Conservation (phyloP, 2,113 vertebrate genomes). For the Tretioscincus oriximinensis region DNA sequence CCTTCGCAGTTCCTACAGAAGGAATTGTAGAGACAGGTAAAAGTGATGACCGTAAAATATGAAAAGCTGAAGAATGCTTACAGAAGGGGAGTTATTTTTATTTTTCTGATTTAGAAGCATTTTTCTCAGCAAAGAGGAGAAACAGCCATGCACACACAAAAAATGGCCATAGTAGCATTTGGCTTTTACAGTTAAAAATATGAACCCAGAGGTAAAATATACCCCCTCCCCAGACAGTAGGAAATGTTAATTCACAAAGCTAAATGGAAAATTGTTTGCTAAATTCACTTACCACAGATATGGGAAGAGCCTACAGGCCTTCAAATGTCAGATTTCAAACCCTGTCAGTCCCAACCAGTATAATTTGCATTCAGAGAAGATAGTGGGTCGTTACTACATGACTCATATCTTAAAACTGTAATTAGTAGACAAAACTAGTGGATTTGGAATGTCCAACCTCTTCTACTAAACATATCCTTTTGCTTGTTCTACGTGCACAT, state of each 20-base stretch:
- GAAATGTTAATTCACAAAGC: constrained; percentile 3
- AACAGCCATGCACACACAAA: constrained; percentile 11
- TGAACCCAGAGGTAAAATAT: neutral
- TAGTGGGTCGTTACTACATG: too few species aligned
- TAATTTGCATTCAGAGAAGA: too few species aligned
- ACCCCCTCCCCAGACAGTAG: neutral
- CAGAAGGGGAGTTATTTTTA: neutral
- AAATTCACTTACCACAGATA: neutral
- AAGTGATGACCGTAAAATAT: neutral
- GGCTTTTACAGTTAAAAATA: neutral
- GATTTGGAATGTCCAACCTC: too few species aligned
- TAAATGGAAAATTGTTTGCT: neutral
- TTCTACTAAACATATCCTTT: neutral
- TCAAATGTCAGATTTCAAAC: neutral
- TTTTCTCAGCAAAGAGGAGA: constrained; percentile 26
- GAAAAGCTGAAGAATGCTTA: constrained; percentile 14
- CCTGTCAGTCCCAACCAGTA: too few species aligned
- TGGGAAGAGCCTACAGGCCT: too few species aligned
- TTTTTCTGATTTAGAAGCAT: constrained; percentile 7
- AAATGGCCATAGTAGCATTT: constrained; percentile 17
- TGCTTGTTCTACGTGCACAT: neutral
- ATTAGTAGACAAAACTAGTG: too few species aligned
- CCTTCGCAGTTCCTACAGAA: neutral
- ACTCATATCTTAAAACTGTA: too few species aligned
- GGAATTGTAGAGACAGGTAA: neutral